A percentile compares a stretch with the other conserved stretches of the same genome.
Conservation (phyloP, 2,888 invertebrate species). For the Apamea epomidion region DNA sequence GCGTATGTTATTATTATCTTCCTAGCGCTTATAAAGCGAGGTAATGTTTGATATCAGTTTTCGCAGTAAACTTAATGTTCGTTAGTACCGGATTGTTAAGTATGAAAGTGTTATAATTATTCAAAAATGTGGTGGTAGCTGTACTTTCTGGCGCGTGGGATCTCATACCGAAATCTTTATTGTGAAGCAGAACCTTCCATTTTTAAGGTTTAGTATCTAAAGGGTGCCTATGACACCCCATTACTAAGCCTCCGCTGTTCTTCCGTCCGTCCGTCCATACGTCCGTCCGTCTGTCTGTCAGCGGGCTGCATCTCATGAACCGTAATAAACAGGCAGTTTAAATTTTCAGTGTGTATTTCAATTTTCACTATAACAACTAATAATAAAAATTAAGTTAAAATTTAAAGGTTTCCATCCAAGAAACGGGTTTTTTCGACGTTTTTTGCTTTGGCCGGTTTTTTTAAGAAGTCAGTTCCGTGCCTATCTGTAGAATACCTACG, state of each 20-base stretch:
- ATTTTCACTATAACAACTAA: too few species aligned
- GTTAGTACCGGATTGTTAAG: constrained; percentile 47
- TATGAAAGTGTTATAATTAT: constrained; percentile 35
- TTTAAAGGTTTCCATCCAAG: too few species aligned
- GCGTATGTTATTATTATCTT: constrained; percentile 70
- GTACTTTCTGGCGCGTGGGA: constrained; percentile 18
- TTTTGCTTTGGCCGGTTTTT: too few species aligned
- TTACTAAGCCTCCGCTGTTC: not conserved
- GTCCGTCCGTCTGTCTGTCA: not conserved
- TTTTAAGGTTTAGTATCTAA: not conserved
- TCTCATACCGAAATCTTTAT: not conserved
- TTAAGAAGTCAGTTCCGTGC: not conserved
- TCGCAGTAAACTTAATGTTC: constrained; percentile 13
- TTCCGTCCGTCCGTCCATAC: not conserved
- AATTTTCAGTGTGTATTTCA: too few species aligned
- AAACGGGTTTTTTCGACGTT: too few species aligned
- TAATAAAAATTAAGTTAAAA: too few species aligned
- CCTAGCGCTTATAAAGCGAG: constrained; percentile 72
- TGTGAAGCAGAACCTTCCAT: not conserved
- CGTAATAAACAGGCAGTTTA: not conserved
- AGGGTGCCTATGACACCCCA: not conserved
- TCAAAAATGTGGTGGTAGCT: constrained; percentile 8
- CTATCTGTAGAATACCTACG: not conserved
- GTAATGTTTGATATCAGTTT: constrained; percentile 53
- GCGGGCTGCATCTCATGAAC: not conserved